phyloP scores from a whole-genome alignment of 1,140 invertebrate species.

The Matsumurasca onukii region DNA sequence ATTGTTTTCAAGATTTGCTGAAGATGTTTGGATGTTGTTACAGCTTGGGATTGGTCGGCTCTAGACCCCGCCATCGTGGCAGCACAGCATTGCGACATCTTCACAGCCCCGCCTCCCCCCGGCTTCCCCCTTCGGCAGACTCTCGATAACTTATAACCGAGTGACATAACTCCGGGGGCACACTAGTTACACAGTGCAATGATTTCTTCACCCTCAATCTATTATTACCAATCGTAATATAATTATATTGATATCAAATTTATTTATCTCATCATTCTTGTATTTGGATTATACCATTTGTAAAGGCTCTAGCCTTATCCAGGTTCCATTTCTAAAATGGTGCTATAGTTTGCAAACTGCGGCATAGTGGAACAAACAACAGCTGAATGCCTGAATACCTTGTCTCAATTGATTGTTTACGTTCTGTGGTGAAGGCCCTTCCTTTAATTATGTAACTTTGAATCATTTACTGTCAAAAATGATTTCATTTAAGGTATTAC shows the following conservation, averaged over 20 bases:
- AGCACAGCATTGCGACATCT: conserved; percentile 54
- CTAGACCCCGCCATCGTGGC: conserved; percentile 86
- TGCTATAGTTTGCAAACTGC: conserved; percentile 2
- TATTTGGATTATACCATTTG: conserved; percentile 4
- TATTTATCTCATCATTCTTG: conserved; percentile 8
- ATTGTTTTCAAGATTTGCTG: background rate
- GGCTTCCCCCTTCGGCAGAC: conserved; percentile 50
- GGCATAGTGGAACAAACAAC: conserved; percentile 7
- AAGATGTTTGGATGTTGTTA: background rate
- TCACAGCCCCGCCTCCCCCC: conserved; percentile 54
- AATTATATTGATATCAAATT: conserved; percentile 16
- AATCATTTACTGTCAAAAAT: background rate
- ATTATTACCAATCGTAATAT: conserved; percentile 15
- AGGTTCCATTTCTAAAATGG: conserved; percentile 10
- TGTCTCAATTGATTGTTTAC: background rate
- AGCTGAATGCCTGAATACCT: background rate
- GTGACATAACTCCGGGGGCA: background rate
- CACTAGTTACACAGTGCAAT: conserved; percentile 16
- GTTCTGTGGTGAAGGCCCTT: conserved; percentile 12
- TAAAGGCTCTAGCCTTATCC: background rate
- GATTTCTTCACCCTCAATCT: background rate
- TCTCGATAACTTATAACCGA: conserved; percentile 35
- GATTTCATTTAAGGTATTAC: background rate
- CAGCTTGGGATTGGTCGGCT: conserved; percentile 69
- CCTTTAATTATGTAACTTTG: background rate